Evolutionary conservation across 1,140 invertebrate genomes (phyloP), one percentile per base, ranked within the genome.

Genomic region (Hyposmocoma kahamanoa): DNA sequence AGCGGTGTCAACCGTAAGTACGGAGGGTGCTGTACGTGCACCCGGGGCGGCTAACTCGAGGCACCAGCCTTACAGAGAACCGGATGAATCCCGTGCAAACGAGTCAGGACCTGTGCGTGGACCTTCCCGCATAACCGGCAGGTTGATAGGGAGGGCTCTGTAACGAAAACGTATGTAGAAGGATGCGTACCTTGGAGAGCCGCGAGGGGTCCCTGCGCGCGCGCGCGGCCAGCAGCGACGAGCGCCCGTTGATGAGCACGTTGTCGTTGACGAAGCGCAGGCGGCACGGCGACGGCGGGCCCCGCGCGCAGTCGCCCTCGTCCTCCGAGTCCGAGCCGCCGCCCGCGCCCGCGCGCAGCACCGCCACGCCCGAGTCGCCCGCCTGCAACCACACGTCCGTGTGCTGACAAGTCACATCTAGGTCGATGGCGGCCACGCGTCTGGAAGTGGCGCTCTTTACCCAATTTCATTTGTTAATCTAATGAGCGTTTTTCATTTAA

Each of bases 211-310:
- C 65, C 13, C 46, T 52, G 61, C 74, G 53, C 36, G 62, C 56
- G 4, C 54, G 42, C 19, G 19, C 13, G 30, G 22, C 41, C 8
- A 63, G 62, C 64, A 84, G 69, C 45, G 79, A 83, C 50, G 80
- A 84, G 44, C 67, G 64, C 32, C 94, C 94, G 82, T 96, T 95
- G 83, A 96, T 96, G 69, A 96, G 91, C 57, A 97, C 88, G 81
- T 96, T 96, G 76, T 94, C 95, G 77, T 96, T 96, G 77, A 92
- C 90, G 83, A 97, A 96, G 50, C 90, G 88, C 45, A 96, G 93
- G 77, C 92, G 90, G 84, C 92, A 95, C 2, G 93, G 93, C 45
- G 93, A 93, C 3, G 93, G 93, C 57, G 93, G 92, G 47, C 87
- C 84, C 43, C 87, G 84, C 49, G 91, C 91, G 48, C 90, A 89